phyloP scores from a whole-genome alignment of 2,113 vertebrate genomes.

The Corythornis madagascariensis region DNA sequence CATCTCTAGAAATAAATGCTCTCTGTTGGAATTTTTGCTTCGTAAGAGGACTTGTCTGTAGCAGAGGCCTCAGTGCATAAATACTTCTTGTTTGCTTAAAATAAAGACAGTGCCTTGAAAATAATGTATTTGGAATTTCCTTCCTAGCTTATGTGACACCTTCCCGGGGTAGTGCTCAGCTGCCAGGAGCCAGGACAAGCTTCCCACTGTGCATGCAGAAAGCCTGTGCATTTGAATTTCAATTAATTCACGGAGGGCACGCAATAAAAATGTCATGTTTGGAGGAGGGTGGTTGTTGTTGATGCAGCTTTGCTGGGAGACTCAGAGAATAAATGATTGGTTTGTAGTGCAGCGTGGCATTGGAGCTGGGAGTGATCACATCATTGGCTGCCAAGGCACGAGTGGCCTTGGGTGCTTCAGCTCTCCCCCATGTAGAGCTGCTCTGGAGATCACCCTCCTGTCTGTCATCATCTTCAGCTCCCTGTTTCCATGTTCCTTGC shows the following conservation, averaged over 20 bases:
- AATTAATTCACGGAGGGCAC: constrained; percentile 35
- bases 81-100: constrained; percentile 26
- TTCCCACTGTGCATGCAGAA: constrained; percentile 39
- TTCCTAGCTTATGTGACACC: constrained; percentile 25
- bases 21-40: neutral
- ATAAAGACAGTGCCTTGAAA: constrained; percentile 32
- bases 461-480: constrained; percentile 46
- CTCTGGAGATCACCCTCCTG: constrained; percentile 30
- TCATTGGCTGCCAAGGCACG: constrained; percentile 54
- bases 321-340: neutral
- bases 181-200: constrained; percentile 51
- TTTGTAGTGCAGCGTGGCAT: constrained; percentile 22
- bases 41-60: neutral
- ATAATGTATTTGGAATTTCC: constrained; percentile 32
- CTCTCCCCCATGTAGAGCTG: neutral
- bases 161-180: neutral
- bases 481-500: constrained; percentile 23
- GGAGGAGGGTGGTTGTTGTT: constrained; percentile 18
- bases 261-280: constrained; percentile 46
- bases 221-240: constrained; percentile 38
- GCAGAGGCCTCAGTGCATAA: neutral
- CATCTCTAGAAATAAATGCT: neutral
- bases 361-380: constrained; percentile 17
- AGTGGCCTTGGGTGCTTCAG: neutral
- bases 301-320: neutral